These are phyloP conservation scores for Polylopha cassiicola DNA, from an alignment of 2,888 invertebrate genomes.

Conservation along the genomic window DNA sequence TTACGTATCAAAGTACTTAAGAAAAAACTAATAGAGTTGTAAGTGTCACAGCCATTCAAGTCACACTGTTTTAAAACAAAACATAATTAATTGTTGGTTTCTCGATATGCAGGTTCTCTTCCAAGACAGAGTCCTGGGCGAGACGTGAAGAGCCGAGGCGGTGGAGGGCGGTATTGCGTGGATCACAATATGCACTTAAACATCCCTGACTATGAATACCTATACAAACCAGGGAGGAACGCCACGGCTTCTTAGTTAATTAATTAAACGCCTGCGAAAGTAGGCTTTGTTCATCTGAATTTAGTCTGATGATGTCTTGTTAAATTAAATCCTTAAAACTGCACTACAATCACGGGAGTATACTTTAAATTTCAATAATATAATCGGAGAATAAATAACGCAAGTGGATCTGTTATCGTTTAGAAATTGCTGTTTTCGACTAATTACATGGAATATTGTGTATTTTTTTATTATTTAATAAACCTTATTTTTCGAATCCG, in stretches of 20 bases:
- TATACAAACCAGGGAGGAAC: constrained; percentile 54
- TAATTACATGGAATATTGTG: not conserved
- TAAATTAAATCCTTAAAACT: not conserved
- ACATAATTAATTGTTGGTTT: too few relatives aligned
- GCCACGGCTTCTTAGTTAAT: constrained; percentile 51
- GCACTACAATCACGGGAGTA: too few relatives aligned
- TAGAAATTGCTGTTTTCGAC: not conserved
- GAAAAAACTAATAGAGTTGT: too few relatives aligned
- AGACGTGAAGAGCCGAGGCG: constrained; percentile 64
- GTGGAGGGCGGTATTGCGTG: constrained; percentile 50
- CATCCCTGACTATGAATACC: constrained; percentile 65
- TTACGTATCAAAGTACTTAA: too few relatives aligned
- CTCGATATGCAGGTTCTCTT: constrained; percentile 40
- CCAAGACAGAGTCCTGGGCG: constrained; percentile 61
- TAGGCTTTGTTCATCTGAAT: constrained; percentile 20
- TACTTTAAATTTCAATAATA: too few relatives aligned
- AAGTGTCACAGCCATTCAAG: too few relatives aligned
- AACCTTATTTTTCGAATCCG: constrained; percentile 37
- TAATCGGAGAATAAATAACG: too few relatives aligned
- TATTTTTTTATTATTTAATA: constrained; percentile 5
- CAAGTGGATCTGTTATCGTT: too few relatives aligned
- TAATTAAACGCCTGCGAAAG: constrained; percentile 29
- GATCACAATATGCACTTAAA: constrained; percentile 77
- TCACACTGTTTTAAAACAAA: too few relatives aligned
- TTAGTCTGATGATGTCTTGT: constrained; percentile 1